Conservation (phyloP, 2,113 vertebrate genomes). For the Brienomyrus longianalis region DNA sequence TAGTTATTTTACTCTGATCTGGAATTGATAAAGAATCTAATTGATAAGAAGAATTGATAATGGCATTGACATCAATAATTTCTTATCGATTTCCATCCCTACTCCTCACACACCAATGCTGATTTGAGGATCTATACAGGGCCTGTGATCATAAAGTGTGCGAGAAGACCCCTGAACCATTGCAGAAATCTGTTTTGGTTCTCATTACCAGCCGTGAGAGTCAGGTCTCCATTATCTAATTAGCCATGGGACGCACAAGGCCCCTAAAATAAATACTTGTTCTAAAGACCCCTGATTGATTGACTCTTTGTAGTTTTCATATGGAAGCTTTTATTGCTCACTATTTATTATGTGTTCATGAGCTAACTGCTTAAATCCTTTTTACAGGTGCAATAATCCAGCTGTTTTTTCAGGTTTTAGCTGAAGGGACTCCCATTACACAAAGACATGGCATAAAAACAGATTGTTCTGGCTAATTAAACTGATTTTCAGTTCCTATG, state of each 20-base stretch:
- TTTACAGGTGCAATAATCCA: background rate
- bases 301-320: background rate
- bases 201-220: background rate
- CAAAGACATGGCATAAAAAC: background rate
- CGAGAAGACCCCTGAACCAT: background rate
- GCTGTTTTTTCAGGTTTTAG: background rate
- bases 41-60: too few species aligned
- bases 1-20: too few species aligned
- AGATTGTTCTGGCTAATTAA: constrained; percentile 12
- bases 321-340: constrained; percentile 4
- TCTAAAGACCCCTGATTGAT: background rate
- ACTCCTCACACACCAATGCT: background rate
- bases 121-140: background rate
- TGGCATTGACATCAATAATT: too few species aligned
- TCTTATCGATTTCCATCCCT: too few species aligned
- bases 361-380: background rate
- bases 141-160: background rate
- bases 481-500: constrained; percentile 1
- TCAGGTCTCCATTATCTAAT: background rate
- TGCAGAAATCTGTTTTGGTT: background rate
- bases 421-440: background rate
- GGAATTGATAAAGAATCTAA: too few species aligned
- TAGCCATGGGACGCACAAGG: background rate
- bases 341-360: background rate
- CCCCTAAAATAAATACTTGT: constrained; percentile 3